Conservation (phyloP, 2,797 vertebrate species). For the Erpetoichthys calabaricus region DNA sequence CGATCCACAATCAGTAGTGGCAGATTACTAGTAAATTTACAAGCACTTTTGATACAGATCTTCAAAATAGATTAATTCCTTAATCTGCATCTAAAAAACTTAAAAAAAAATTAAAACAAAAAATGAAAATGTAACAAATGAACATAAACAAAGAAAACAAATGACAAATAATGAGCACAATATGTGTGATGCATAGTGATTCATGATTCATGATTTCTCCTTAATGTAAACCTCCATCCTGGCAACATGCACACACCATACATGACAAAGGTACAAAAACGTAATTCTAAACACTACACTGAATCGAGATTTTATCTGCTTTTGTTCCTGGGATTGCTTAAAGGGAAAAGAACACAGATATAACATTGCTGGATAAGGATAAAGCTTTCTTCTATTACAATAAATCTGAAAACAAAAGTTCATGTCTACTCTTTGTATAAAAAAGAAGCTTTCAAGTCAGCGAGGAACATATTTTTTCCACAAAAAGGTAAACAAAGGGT, state of each 20-base stretch:
- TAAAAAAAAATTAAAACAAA: slow-evolving; percentile 64
- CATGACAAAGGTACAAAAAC: slow-evolving; percentile 73
- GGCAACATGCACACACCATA: slow-evolving; percentile 84
- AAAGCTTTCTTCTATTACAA: slow-evolving; percentile 77
- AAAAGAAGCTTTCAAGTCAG: slow-evolving; percentile 89
- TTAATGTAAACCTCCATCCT: slow-evolving; percentile 67
- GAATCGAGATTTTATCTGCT: slow-evolving; percentile 70
- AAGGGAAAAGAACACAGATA: slow-evolving; percentile 64
- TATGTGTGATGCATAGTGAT: slow-evolving; percentile 71
- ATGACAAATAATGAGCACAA: slow-evolving; percentile 63
- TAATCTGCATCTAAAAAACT: slow-evolving; percentile 75
- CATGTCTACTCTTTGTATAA: slow-evolving; percentile 73
- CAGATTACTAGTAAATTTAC: slow-evolving; percentile 93
- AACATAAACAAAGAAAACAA: slow-evolving; percentile 32
- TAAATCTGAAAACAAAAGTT: slow-evolving; percentile 85
- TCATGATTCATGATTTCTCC: slow-evolving; percentile 54
- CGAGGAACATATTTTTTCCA: slow-evolving; percentile 69
- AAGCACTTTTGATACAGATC: slow-evolving; percentile 71
- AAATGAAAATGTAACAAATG: slow-evolving; percentile 35
- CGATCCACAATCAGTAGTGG: slow-evolving; percentile 83
- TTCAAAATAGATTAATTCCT: slow-evolving; percentile 75
- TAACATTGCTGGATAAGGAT: slow-evolving; percentile 68
- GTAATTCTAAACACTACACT: slow-evolving; percentile 58
- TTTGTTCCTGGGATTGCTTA: slow-evolving; percentile 69
- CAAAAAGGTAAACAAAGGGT: slow-evolving; percentile 70